phyloP scores from a whole-genome alignment of 2,797 vertebrate species.

The Alauda arvensis region DNA sequence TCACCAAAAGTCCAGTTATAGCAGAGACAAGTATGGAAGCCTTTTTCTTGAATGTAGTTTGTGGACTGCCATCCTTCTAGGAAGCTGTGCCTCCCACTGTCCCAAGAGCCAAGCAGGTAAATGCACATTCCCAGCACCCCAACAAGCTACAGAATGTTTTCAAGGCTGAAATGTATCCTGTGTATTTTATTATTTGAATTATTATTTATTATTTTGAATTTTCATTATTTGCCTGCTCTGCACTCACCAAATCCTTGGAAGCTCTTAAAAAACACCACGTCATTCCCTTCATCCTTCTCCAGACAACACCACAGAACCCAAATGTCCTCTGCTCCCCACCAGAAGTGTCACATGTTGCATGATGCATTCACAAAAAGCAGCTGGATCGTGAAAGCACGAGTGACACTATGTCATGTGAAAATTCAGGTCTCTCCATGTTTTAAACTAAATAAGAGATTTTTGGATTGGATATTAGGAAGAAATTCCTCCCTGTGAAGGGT shows the following conservation, averaged over 20 bases:
- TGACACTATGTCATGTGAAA: rapidly evolving
- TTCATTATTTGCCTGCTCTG: background rate
- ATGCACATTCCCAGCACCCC: background rate
- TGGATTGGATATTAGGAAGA: background rate
- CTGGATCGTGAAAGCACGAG: rapidly evolving
- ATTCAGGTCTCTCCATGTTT: background rate
- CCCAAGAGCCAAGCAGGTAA: background rate
- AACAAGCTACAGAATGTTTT: background rate
- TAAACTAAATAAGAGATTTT: background rate
- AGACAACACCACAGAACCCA: background rate
- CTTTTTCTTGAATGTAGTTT: background rate
- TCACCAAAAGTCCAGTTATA: background rate
- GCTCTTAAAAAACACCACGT: background rate
- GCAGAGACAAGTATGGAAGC: background rate
- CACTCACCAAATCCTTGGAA: background rate
- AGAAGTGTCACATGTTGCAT: background rate
- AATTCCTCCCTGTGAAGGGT: background rate
- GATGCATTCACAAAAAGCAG: background rate
- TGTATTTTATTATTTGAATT: background rate
- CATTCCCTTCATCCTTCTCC: background rate
- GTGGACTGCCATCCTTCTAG: background rate
- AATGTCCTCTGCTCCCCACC: background rate
- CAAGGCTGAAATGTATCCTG: background rate
- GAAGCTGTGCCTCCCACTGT: background rate
- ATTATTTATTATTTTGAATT: no score